These are phyloP conservation scores for Chromoteleia sp. DNA, from an alignment of 2,888 invertebrate species.

Conservation along the genomic window DNA sequence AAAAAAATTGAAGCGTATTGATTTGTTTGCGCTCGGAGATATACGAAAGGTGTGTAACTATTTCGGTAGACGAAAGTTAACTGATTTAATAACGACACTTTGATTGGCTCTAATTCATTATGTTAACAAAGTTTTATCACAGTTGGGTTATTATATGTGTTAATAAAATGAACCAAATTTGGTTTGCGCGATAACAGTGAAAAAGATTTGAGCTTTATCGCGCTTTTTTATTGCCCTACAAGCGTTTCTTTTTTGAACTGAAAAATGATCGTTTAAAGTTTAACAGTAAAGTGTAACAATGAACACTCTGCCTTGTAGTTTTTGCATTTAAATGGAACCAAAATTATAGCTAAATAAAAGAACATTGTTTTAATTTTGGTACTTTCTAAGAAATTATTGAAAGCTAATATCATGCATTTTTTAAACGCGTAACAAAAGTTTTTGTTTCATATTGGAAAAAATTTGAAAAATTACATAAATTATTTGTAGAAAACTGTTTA, in stretches of 20 bases:
- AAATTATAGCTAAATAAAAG: not conserved
- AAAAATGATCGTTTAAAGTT: conserved; percentile 4
- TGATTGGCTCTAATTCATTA: conserved; percentile 12
- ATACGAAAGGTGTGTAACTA: conserved; percentile 13
- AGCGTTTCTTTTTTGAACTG: not conserved
- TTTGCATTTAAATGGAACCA: not conserved
- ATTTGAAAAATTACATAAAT: too few relatives aligned
- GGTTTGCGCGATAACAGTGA: conserved; percentile 3
- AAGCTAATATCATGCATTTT: too few relatives aligned
- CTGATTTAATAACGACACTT: conserved; percentile 4
- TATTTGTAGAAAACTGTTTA: too few relatives aligned
- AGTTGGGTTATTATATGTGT: conserved; percentile 1
- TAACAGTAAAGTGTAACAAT: too few relatives aligned
- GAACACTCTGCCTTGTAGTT: not conserved
- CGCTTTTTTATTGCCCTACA: conserved; percentile 6
- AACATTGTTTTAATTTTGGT: too few relatives aligned
- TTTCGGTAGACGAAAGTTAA: not conserved
- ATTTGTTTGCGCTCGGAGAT: conserved; percentile 23
- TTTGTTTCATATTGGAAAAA: too few relatives aligned
- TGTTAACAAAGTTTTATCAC: conserved; percentile 7
- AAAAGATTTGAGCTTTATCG: conserved; percentile 7
- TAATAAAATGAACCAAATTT: conserved; percentile 12
- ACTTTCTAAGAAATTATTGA: too few relatives aligned
- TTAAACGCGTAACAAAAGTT: too few relatives aligned
- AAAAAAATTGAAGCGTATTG: conserved; percentile 32